Evolutionary conservation across 1,140 invertebrate genomes (phyloP).

Genomic region (Scaptomyza pallida): DNA sequence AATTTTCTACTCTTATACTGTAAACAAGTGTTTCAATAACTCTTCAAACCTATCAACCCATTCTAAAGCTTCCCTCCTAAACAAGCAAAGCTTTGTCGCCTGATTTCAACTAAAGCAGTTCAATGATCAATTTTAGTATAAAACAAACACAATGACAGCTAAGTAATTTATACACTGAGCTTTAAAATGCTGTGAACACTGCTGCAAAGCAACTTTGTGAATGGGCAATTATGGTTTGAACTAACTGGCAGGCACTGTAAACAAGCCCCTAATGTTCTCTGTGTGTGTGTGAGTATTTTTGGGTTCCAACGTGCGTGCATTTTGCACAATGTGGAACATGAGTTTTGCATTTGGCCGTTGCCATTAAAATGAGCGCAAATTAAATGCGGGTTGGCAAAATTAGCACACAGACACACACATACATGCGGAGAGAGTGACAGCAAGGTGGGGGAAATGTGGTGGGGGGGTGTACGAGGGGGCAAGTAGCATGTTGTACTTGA

Average conservation of each 20-base stretch:
- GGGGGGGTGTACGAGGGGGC: no score
- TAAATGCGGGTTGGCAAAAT: constrained; percentile 76
- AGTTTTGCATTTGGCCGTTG: constrained; percentile 69
- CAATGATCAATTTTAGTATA: constrained; percentile 4
- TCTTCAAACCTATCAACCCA: no score
- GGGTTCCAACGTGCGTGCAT: constrained; percentile 66
- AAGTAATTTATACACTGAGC: constrained; percentile 22
- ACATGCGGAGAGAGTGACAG: constrained; percentile 22
- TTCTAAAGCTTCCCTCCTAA: not conserved
- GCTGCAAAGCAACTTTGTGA: constrained; percentile 16
- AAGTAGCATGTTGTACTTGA: constrained; percentile 54
- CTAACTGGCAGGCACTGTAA: constrained; percentile 51
- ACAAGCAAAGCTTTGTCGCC: no score
- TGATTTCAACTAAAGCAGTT: not conserved
- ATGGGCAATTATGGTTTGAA: constrained; percentile 19
- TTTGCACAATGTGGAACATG: constrained; percentile 67
- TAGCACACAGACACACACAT: constrained; percentile 54
- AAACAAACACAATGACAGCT: constrained; percentile 3
- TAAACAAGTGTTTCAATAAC: no score
- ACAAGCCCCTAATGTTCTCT: constrained; percentile 53
- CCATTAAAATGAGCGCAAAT: constrained; percentile 76
- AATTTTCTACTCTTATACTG: no score
- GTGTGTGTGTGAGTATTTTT: not conserved
- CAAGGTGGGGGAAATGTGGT: not conserved
- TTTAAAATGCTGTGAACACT: constrained; percentile 3